Evolutionary conservation across 2,113 vertebrate genomes (phyloP), one percentile per base, ranked within the genome.

Genomic region (Hippocampus comes): DNA sequence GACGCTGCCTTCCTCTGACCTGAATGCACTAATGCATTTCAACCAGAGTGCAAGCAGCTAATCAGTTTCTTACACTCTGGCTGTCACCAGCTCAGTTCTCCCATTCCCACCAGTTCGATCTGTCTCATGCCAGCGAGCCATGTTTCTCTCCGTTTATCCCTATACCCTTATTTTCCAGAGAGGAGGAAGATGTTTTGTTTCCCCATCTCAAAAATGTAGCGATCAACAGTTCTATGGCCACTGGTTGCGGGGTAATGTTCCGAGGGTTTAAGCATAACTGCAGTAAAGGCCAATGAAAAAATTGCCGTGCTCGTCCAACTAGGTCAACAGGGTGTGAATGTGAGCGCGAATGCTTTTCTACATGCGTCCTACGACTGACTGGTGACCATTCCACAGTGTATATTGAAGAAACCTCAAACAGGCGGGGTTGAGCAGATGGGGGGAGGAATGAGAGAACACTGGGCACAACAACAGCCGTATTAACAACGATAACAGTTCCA

Each of bases 1-100:
- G 82, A 53, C 77, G 60, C 76, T 63, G 73, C 79, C 82, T 86
- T 89, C 83, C 81, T 82, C 74, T 85, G 82, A 87, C 78, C 84
- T 48, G 74, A 75, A 76, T 82, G 46, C 79, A 78, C 25, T 23
- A 14, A 46, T 14, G 11, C 43, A 46, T 46, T 46, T 1, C 9
- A 0, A 14, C 43, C 43, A 14, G 11, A 46, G 43, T 14, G 43
- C 10, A 2, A 12, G 46, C 46, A 48, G 46, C 46, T 17, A 5
- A 48, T 48, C 46, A 14, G 10, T 1, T 49, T 12, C 10, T 46
- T 12, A 2, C 48, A 49, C 15, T 51, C 17, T 46, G 15, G 48
- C 48, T 51, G 18, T 51, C 49, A 20, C 49, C 5, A 53, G 65
- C 56, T 53, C 57, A 72, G 70, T 79, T 64, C 51, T 48, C 64